Evolutionary conservation across 2,113 vertebrate genomes (phyloP), one percentile per base, ranked within the genome.

Genomic region (Podarcis muralis): DNA sequence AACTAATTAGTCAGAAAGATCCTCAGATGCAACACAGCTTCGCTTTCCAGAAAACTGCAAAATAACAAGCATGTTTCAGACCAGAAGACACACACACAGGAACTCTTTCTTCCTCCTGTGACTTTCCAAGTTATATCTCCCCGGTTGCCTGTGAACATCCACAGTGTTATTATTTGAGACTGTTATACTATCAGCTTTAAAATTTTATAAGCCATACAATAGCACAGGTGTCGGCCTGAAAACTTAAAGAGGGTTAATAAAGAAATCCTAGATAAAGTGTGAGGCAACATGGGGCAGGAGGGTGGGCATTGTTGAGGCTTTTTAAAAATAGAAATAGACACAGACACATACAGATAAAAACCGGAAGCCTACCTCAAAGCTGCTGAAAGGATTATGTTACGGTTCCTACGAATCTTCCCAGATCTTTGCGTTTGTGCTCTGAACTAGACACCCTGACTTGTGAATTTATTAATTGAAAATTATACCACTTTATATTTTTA

Each of bases 131-230:
- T 94, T 94, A 93, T 95, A 94, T 94, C 91, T 95, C 93, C 93
- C 90, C 93, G 91, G 94, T 94, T 92, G 93, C 81, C 85, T 93
- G 94, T 94, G 91, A 93, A 95, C 94, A 93, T 94, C 95, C 95
- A 92, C 89, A 96, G 92, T 94, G 94, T 93, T 94, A 94, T 95
- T 95, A 92, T 93, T 93, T 91, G 87, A 90, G 94, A 94, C 92
- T 96, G 92, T 96, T 95, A 93, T 89, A 95, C 94, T 93, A 87
- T 94, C 96, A 92, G 83, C 92, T 95, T 96, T 94, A 96, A 96
- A 96, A 94, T 95, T 96, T 96, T 94, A 95, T 92, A 95, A 95
- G 92, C 87, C 87, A 84, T 95, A 91, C 88, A 94, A 93, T 92
- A 93, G 93, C 92, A 94, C 92, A 96, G 94, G 94, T 93, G 94